Evolutionary conservation across 2,888 invertebrate species (phyloP), one percentile per base, ranked within the genome.

Genomic region (Coenonympha arcania): DNA sequence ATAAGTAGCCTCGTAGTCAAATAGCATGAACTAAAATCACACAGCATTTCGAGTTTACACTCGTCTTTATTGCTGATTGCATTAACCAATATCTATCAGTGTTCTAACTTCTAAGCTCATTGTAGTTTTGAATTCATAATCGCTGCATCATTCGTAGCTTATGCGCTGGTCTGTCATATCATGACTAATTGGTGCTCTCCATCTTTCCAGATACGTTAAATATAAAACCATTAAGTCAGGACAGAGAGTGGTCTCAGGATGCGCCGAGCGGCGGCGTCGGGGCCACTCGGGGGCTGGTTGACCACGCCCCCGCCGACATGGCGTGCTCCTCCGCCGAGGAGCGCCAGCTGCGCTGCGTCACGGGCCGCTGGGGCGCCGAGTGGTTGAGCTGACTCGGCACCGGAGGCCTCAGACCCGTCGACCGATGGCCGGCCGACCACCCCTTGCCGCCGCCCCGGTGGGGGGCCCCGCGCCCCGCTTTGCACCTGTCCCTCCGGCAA

Each of bases 321-420:
- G 79, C 77, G 47, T 79, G 80, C 56, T 74, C 77, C 52, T 83
- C 85, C 40, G 73, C 75, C 67, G 85, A 85, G 71, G 85, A 85
- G 79, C 72, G 80, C 59, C 76, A 79, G 67, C 69, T 84, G 18
- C 84, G 78, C 76, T 85, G 85, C 76, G 76, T 85, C 71, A 93
- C 94, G 77, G 94, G 94, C 71, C 92, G 95, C 74, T 95, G 95
- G 95, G 95, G 95, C 79, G 91, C 92, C 88, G 95, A 95, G 89
- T 96, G 96, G 96, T 95, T 96, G 89, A 95, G 95, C 95, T 96
- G 96, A 96, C 95, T 96, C 95, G 93, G 91, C 90, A 71, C 75
- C 55, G 75, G 66, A 24, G 44, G 67, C 58, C 68, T 64, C 54
- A 69, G 68, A 59, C 60, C 71, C 49, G 56, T 71, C 56, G 73